Conservation (phyloP, 2,797 vertebrate genomes). For the Dermochelys coriacea region DNA sequence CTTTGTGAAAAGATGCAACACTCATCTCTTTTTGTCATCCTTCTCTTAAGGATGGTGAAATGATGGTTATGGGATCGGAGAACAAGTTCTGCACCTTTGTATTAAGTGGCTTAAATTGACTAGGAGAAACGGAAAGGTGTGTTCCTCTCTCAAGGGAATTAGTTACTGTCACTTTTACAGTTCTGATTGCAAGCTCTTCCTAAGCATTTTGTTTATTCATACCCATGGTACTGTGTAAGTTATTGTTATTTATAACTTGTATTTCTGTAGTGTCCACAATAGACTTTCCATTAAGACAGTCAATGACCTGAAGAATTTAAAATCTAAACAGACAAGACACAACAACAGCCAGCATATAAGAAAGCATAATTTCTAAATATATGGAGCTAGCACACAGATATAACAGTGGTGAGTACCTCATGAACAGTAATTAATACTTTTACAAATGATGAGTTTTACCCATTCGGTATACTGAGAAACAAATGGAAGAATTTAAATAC, state of each 20-base stretch:
- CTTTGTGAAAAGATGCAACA: not conserved
- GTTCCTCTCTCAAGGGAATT: not conserved
- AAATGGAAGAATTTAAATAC: not conserved
- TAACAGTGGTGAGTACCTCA: not conserved
- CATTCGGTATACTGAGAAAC: not conserved
- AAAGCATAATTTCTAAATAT: not conserved
- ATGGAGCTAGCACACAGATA: not conserved
- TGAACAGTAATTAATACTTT: not conserved
- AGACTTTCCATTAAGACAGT: not conserved
- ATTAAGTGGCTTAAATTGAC: not conserved
- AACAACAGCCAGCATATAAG: not conserved
- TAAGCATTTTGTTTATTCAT: not conserved
- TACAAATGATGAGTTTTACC: not conserved
- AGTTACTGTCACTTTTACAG: not conserved
- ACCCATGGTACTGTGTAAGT: not conserved
- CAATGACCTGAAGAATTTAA: not conserved
- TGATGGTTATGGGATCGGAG: not conserved
- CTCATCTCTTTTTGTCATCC: not conserved
- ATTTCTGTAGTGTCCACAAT: not conserved
- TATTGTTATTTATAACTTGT: not conserved
- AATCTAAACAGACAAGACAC: not conserved
- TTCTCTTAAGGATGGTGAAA: not conserved
- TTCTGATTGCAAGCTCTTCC: not conserved
- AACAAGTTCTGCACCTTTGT: not conserved
- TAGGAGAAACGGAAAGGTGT: not conserved